Percentiles rank a stretch among this genome's conserved stretches.
These are phyloP conservation scores for Tor tambroides DNA, from an alignment of 2,113 vertebrate genomes.

Conservation along the genomic window DNA sequence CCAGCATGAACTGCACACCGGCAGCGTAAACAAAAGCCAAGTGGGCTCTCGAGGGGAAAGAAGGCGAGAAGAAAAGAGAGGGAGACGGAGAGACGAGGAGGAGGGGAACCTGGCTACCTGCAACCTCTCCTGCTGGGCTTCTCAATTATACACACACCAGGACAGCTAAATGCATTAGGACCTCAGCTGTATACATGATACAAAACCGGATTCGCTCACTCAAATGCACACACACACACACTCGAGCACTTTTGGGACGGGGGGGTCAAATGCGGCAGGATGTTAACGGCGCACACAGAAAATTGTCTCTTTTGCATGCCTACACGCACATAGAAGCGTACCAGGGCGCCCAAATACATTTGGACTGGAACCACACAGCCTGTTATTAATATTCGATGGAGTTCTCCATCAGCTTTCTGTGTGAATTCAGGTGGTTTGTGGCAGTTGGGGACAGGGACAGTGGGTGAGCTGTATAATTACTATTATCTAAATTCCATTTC, in stretches of 20 bases:
- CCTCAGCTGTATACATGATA: constrained; percentile 20
- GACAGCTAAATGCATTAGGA: constrained; percentile 54
- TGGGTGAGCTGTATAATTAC: constrained; percentile 55
- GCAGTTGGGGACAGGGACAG: constrained; percentile 37
- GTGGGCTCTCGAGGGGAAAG: constrained; percentile 39
- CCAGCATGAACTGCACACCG: constrained; percentile 39
- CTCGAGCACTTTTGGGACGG: neutral
- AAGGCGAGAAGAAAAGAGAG: constrained; percentile 35
- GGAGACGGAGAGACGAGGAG: constrained; percentile 9
- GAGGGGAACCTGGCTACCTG: constrained; percentile 45
- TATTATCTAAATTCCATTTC: constrained; percentile 60
- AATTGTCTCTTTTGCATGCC: constrained; percentile 4
- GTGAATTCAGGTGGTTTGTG: constrained; percentile 53
- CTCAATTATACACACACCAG: constrained; percentile 56
- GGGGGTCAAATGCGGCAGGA: neutral
- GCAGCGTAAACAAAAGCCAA: constrained; percentile 50
- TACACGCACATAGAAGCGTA: constrained; percentile 30
- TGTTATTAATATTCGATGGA: constrained; percentile 65
- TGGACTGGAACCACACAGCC: constrained; percentile 46
- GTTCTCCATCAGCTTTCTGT: constrained; percentile 38
- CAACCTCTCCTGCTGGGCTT: constrained; percentile 33
- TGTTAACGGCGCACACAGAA: neutral
- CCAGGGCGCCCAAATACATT: constrained; percentile 47
- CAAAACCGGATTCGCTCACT: constrained; percentile 36
- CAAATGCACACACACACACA: constrained; percentile 29